Conservation (phyloP, 2,113 vertebrate genomes). For the Diphyllodes magnificus region DNA sequence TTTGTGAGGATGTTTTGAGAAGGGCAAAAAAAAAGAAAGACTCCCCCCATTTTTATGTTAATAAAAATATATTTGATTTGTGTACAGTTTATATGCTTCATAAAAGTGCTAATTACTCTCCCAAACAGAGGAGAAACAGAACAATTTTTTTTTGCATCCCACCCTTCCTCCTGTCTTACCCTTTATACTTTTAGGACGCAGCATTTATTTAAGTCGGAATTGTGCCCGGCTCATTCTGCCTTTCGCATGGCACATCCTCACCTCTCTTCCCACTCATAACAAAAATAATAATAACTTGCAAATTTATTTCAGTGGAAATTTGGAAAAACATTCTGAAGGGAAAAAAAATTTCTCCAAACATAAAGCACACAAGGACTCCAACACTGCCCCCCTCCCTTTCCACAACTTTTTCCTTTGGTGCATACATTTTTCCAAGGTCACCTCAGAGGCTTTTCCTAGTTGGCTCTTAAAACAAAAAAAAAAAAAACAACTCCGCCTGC, state of each 20-base stretch:
- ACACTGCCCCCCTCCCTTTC: neutral
- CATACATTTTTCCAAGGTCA: slow-evolving; percentile 70
- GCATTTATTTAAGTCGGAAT: slow-evolving; percentile 3
- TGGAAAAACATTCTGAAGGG: neutral
- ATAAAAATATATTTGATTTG: slow-evolving; percentile 22
- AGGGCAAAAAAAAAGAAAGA: neutral
- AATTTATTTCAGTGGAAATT: slow-evolving; percentile 43
- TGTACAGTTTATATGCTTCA: neutral
- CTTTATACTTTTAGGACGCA: slow-evolving; percentile 22
- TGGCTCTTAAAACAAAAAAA: slow-evolving; percentile 49
- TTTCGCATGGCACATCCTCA: neutral
- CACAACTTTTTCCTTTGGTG: slow-evolving; percentile 56
- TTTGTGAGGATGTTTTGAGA: slow-evolving; percentile 29
- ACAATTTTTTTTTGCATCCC: neutral
- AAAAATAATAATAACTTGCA: slow-evolving; percentile 10
- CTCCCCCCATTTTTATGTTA: neutral
- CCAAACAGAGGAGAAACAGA: neutral
- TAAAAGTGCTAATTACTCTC: slow-evolving; percentile 28
- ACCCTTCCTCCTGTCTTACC: neutral
- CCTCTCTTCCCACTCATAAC: slow-evolving; percentile 12
- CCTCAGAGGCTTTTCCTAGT: slow-evolving; percentile 67
- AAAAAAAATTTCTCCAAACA: neutral
- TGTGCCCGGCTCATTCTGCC: neutral
- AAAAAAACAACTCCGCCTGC: neutral
- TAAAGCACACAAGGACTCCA: neutral